A percentile compares a stretch with the other conserved stretches of the same genome.
phyloP scores from a whole-genome alignment of 1,140 invertebrate species.

The Drosophila elegans region DNA sequence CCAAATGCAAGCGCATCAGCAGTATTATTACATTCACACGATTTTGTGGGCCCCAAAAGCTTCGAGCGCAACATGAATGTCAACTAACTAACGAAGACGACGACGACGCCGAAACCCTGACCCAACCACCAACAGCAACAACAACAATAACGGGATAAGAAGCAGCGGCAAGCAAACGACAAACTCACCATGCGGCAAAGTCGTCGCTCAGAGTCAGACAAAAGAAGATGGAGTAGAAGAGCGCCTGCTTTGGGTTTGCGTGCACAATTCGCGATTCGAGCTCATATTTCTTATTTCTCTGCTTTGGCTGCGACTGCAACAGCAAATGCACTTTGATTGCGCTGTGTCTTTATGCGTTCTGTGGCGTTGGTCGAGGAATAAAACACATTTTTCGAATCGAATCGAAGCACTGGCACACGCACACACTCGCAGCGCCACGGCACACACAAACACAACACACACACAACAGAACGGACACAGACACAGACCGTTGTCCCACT shows the following conservation, averaged over 20 bases:
- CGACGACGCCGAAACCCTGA: conserved; percentile 68
- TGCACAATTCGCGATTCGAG: conserved; percentile 69
- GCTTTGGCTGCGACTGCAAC: not conserved
- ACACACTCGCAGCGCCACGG: conserved; percentile 20
- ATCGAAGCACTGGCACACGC: conserved; percentile 27
- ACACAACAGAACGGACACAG: conserved; percentile 18
- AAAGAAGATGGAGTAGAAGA: conserved; percentile 80
- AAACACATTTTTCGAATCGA: conserved; percentile 56
- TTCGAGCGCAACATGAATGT: conserved; percentile 31
- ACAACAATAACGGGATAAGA: conserved; percentile 14
- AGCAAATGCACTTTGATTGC: conserved; percentile 22
- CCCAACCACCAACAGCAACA: conserved; percentile 60
- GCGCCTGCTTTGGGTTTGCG: conserved; percentile 68
- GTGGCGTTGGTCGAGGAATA: conserved; percentile 14
- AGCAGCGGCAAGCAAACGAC: conserved; percentile 37
- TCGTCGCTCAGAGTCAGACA: conserved; percentile 71
- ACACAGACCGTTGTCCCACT: conserved; percentile 75
- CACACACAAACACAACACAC: conserved; percentile 37
- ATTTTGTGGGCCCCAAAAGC: conserved; percentile 5
- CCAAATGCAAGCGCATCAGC: conserved; percentile 27
- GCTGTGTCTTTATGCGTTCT: conserved; percentile 31
- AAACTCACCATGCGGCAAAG: conserved; percentile 82
- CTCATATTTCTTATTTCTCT: conserved; percentile 17
- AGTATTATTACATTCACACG: conserved; percentile 5
- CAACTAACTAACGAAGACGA: conserved; percentile 18